Base-by-base conservation (phyloP, 2,113 vertebrate species). In the Hemiprocne comata region DNA sequence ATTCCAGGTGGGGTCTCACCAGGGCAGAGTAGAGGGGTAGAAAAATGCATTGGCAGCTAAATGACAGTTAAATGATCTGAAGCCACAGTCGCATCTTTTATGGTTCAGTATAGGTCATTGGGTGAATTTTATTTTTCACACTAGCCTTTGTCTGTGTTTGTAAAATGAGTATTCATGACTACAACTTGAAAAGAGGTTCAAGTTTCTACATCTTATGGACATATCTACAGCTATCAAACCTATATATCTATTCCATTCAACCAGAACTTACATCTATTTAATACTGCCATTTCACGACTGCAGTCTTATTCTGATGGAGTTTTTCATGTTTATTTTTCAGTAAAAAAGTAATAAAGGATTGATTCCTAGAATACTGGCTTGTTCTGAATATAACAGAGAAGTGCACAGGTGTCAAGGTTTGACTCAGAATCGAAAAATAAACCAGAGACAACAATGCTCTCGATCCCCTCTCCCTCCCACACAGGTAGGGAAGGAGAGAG, bases 21-120 rank as follows among this genome's bases (percentile, higher is more conserved):
- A n/a, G n/a, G n/a, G n/a, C n/a, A n/a, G n/a, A n/a, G n/a, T n/a
- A n/a, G n/a, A n/a, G n/a, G n/a, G n/a, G n/a, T n/a, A n/a, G n/a
- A n/a, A n/a, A n/a, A n/a, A 65, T 65, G 71, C 66, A 91, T 65
- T 88, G 55, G 64, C 82, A 90, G 79, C 51, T 80, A 90, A 90
- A 94, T n/a, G 64, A 71, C 85, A 84, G 83, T 71, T 80, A 93
- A 96, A 95, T 75, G 65, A 81, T 79, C 60, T 95, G 90, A 83
- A 95, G 85, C 71, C 51, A 77, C 14, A 70, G 51, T 83, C 60
- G 60, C 34, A 93, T 83, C 58, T 86, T 93, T 91, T 91, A 91
- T 89, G 71, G 89, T 83, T 95, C 92, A 96, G 72, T 77, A 83
- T 85, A 88, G 90, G 79, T 93, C 93, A 93, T 36, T 94, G 34